A percentile compares a stretch with the other conserved stretches of the same genome.
Evolutionary conservation across 1,140 invertebrate species (phyloP).

Genomic region (Pissodes strobi): DNA sequence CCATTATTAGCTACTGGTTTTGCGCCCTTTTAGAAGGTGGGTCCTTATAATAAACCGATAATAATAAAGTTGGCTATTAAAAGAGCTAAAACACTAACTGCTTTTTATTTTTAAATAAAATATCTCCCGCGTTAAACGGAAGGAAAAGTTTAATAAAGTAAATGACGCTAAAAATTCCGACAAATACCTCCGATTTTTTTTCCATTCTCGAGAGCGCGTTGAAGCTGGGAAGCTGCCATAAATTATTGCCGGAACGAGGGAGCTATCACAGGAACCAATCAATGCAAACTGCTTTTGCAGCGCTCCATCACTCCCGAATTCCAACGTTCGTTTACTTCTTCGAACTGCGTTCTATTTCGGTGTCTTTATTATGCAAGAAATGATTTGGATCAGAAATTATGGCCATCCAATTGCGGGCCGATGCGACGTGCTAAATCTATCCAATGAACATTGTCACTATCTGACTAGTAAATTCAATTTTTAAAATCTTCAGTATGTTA

Average conservation of each 20-base stretch:
- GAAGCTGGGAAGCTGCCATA: not conserved
- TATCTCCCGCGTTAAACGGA: not conserved
- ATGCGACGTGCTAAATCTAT: too few relatives aligned
- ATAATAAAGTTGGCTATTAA: not conserved
- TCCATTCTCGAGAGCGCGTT: not conserved
- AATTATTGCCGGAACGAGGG: slow-evolving; percentile 15
- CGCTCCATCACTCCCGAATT: slow-evolving; percentile 10
- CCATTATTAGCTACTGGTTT: too few relatives aligned
- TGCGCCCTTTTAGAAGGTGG: too few relatives aligned
- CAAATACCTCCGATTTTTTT: slow-evolving; percentile 13
- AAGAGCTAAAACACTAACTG: not conserved
- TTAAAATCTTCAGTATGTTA: too few relatives aligned
- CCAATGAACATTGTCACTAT: too few relatives aligned
- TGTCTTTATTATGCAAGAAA: too few relatives aligned
- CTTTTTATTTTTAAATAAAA: not conserved
- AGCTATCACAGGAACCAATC: slow-evolving; percentile 8
- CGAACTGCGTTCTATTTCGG: too few relatives aligned
- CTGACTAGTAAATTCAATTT: too few relatives aligned
- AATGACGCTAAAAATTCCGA: slow-evolving; percentile 6
- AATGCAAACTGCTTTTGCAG: slow-evolving; percentile 18
- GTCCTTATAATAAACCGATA: not conserved
- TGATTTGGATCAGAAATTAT: too few relatives aligned
- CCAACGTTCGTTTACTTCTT: slow-evolving; percentile 4
- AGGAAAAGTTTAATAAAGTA: slow-evolving; percentile 3
- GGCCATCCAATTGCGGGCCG: too few relatives aligned